These are phyloP conservation scores for Acrocephalus kingi DNA, from an alignment of 2,113 vertebrate species.

Conservation along the genomic window DNA sequence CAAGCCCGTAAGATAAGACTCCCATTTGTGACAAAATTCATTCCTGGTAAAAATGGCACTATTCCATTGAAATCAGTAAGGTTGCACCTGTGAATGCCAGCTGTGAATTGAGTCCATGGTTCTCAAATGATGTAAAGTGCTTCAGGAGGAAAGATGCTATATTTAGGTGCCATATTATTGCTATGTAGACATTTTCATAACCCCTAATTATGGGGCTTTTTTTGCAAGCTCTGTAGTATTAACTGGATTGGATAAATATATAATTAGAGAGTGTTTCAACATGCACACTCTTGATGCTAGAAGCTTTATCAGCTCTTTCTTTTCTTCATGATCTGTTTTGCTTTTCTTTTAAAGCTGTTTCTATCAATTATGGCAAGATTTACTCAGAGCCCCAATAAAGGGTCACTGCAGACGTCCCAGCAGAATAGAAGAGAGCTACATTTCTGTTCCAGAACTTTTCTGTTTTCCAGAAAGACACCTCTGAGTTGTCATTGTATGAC, in stretches of 20 bases:
- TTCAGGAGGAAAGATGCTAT: conserved; percentile 70
- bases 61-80: conserved; percentile 43
- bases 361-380: conserved; percentile 62
- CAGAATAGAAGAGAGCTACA: background rate
- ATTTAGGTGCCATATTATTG: conserved; percentile 70
- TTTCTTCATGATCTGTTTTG: conserved; percentile 68
- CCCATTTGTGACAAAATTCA: conserved; percentile 5
- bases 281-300: conserved; percentile 70
- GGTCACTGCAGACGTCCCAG: conserved; percentile 27
- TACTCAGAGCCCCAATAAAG: conserved; percentile 37
- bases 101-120: conserved; percentile 54
- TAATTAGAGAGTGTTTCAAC: conserved; percentile 75
- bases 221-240: conserved; percentile 72
- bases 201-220: conserved; percentile 69
- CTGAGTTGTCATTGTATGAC: background rate
- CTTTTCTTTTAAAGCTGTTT: conserved; percentile 64
- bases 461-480: conserved; percentile 20
- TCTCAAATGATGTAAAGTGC: conserved; percentile 61
- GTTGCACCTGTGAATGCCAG: conserved; percentile 64
- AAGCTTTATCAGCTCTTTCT: conserved; percentile 72
- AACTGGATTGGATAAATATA: conserved; percentile 72
- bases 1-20: background rate
- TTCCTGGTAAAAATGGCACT: conserved; percentile 16
- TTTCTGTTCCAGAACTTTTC: background rate
- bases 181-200: conserved; percentile 73